phyloP scores from a whole-genome alignment of 2,888 invertebrate species.

The Acrobasis repandana region DNA sequence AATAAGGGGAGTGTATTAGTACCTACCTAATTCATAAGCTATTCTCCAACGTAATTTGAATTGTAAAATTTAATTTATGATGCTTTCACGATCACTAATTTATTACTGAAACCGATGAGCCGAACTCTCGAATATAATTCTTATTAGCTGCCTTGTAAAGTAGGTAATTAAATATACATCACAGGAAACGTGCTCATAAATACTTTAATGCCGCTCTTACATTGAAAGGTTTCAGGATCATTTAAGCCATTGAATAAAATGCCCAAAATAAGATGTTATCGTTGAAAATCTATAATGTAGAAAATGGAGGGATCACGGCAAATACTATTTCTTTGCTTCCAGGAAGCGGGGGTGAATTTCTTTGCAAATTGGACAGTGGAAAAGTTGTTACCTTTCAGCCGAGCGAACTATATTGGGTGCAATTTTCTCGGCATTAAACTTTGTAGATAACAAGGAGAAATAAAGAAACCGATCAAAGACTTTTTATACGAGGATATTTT shows the following conservation, averaged over 20 bases:
- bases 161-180: slow-evolving; percentile 16
- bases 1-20: slow-evolving; percentile 10
- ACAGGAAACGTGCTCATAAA: slow-evolving; percentile 7
- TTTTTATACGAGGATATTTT: too few species aligned
- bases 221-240: slow-evolving; percentile 36
- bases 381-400: slow-evolving; percentile 50
- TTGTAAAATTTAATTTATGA: slow-evolving; percentile 16
- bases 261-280: slow-evolving; percentile 38
- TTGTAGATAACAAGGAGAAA: slow-evolving; percentile 34
- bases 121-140: not conserved
- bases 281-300: slow-evolving; percentile 42
- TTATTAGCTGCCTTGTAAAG: slow-evolving; percentile 7
- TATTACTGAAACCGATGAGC: slow-evolving; percentile 6
- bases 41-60: slow-evolving; percentile 17
- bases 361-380: slow-evolving; percentile 59
- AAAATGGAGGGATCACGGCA: slow-evolving; percentile 43
- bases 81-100: slow-evolving; percentile 13
- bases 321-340: slow-evolving; percentile 51
- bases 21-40: slow-evolving; percentile 20
- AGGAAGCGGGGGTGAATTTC: slow-evolving; percentile 48
- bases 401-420: slow-evolving; percentile 47
- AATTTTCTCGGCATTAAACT: slow-evolving; percentile 52
- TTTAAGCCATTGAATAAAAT: slow-evolving; percentile 40
- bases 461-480: slow-evolving; percentile 17
- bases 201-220: slow-evolving; percentile 26